Conservation (phyloP, 2,888 invertebrate species). For the Phoenoteleia sp. region DNA sequence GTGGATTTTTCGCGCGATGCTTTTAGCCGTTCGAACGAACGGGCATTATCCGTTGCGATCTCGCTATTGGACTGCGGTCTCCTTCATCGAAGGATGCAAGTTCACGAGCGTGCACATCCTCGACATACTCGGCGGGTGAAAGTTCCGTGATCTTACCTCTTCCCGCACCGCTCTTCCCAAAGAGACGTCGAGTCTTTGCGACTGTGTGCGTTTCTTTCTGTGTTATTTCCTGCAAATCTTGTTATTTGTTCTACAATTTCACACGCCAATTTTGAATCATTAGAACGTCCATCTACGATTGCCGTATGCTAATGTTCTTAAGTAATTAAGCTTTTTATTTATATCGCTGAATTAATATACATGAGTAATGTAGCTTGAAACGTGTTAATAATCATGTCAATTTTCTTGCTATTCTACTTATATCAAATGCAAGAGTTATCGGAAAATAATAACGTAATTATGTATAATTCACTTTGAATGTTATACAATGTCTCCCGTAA, state of each 20-base stretch:
- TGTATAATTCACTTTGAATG: constrained; percentile 57
- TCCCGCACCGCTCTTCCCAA: not conserved
- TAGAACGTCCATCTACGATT: not conserved
- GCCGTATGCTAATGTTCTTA: constrained; percentile 31
- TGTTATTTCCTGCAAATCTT: constrained; percentile 43
- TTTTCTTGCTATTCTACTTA: constrained; percentile 66
- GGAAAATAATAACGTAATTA: constrained; percentile 67
- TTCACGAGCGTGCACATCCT: constrained; percentile 83
- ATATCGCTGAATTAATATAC: constrained; percentile 55
- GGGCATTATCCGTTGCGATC: constrained; percentile 46
- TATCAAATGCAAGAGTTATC: constrained; percentile 63
- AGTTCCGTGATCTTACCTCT: constrained; percentile 68
- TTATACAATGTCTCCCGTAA: constrained; percentile 64
- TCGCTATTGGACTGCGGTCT: constrained; percentile 18
- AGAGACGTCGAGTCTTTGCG: constrained; percentile 14
- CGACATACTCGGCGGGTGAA: constrained; percentile 79
- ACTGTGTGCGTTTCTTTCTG: constrained; percentile 39
- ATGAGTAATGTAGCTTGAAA: constrained; percentile 55
- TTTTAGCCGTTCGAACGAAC: constrained; percentile 36
- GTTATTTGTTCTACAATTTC: constrained; percentile 34
- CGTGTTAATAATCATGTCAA: constrained; percentile 67
- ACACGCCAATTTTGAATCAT: constrained; percentile 46
- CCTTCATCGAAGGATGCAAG: constrained; percentile 76
- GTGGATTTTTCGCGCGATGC: not conserved
- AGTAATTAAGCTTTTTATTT: constrained; percentile 62